phyloP scores from a whole-genome alignment of 2,113 vertebrate genomes.

The Hyperopisus bebe region DNA sequence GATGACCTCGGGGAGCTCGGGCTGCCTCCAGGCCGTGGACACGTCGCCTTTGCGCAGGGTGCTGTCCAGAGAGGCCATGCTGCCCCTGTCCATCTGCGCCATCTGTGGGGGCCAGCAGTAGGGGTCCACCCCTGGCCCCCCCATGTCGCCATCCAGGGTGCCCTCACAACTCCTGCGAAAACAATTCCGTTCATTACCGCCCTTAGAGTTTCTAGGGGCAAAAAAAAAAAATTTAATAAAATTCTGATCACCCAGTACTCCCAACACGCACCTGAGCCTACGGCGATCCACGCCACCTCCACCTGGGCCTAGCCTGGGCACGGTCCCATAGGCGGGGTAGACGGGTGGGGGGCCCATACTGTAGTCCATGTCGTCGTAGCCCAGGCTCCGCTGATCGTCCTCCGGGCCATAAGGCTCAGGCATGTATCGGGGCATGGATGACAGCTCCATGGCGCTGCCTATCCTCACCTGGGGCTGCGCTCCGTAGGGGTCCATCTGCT shows the following conservation, averaged over 20 bases:
- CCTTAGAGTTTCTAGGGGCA: neutral
- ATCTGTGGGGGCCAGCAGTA: conserved; percentile 81
- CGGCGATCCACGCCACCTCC: conserved; percentile 62
- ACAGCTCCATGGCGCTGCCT: conserved; percentile 83
- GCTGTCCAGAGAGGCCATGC: conserved; percentile 89
- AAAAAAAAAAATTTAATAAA: no score
- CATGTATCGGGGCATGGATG: conserved; percentile 69
- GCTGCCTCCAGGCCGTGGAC: conserved; percentile 62
- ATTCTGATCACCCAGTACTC: neutral
- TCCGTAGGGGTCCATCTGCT: conserved; percentile 76
- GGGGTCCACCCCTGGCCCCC: conserved; percentile 53
- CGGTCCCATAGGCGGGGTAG: conserved; percentile 64
- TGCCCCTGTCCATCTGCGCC: conserved; percentile 82
- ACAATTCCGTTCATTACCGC: neutral
- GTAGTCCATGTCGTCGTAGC: conserved; percentile 83
- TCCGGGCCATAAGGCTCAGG: conserved; percentile 81
- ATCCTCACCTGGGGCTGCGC: conserved; percentile 88
- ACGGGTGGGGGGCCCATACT: conserved; percentile 70
- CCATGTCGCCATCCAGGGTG: conserved; percentile 81
- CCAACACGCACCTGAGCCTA: conserved; percentile 69
- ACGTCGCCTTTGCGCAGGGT: conserved; percentile 70
- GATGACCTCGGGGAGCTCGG: conserved; percentile 90
- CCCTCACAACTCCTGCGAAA: conserved; percentile 76
- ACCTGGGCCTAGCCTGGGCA: conserved; percentile 59
- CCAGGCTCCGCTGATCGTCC: conserved; percentile 86